Evolutionary conservation across 2,888 invertebrate species (phyloP).

Genomic region (Sphecodes monilicornis): DNA sequence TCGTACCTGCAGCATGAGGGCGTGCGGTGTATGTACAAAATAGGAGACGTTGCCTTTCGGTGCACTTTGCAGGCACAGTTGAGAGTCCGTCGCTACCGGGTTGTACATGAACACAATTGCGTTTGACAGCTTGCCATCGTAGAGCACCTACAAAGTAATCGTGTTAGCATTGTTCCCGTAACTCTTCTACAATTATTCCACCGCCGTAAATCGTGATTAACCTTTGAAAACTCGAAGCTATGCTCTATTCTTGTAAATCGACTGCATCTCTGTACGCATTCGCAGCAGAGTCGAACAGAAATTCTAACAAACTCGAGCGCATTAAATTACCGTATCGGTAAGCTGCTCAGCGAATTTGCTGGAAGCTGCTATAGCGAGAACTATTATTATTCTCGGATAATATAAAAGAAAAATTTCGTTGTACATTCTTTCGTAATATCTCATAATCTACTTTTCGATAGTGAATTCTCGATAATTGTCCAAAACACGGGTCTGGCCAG

Average conservation of each 20-base stretch:
- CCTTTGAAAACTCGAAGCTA: conserved; percentile 26
- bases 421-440: too few relatives aligned
- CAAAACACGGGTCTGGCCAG: too few relatives aligned
- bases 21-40: conserved; percentile 99
- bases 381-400: too few relatives aligned
- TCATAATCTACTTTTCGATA: too few relatives aligned
- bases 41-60: conserved; percentile 98
- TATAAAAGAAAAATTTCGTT: too few relatives aligned
- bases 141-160: conserved; percentile 91
- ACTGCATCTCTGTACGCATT: neutral
- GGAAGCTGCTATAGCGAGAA: too few relatives aligned
- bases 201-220: conserved; percentile 21
- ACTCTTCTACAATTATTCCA: conserved; percentile 1
- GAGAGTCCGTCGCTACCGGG: conserved; percentile 99
- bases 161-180: conserved; percentile 12
- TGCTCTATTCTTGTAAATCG: neutral
- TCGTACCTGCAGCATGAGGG: conserved; percentile 97
- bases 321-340: neutral
- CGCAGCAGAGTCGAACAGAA: neutral
- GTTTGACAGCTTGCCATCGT: conserved; percentile 98
- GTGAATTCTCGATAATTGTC: too few relatives aligned
- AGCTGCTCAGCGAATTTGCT: too few relatives aligned
- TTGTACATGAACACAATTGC: conserved; percentile 99
- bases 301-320: neutral
- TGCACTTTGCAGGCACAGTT: conserved; percentile 98